Evolutionary conservation across 2,888 invertebrate genomes (phyloP), one percentile per base, ranked within the genome.

Genomic region (Lysandra coridon): DNA sequence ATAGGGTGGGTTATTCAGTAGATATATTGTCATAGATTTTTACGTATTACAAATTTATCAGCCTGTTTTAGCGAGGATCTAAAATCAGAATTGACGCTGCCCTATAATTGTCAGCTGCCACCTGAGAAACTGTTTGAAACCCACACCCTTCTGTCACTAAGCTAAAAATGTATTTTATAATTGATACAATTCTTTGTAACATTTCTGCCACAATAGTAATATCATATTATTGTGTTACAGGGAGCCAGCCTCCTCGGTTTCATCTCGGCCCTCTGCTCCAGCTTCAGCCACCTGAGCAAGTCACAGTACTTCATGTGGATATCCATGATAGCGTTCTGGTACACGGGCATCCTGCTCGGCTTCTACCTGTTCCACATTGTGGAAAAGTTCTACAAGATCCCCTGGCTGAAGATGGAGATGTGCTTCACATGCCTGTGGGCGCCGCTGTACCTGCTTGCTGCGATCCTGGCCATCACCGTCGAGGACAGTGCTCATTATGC

Each of bases 291-390:
- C 82, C 88, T 92, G 76, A 93, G 96, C 79, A 95, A 96, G 81
- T 97, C 97, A 78, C 95, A 95, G 79, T 98, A 96, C 95, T 98
- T 97, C 92, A 96, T 96, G 87, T 96, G 96, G 86, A 96, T 98
- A 78, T 95, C 98, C 0, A 97, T 98, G 96, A 96, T 96, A 30
- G 98, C 97, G 30, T 97, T 98, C 89, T 98, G 98, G 97, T 96
- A 97, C 87, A 97, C 98, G 6, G 96, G 96, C 62, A 96, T 97
- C 82, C 91, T 98, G 78, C 95, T 98, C 23, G 95, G 96, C 1
- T 95, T 98, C 80, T 98, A 98, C 89, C 88, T 98, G 81, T 98
- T 98, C 91, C 98, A 98, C 88, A 95, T 98, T 44, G 95, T 98
- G 81, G 98, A 98, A 92, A 97, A 97, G 89, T 96, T 97, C 87